Evolutionary conservation across 1,140 invertebrate species (phyloP).

Genomic region (Heterodera schachtii): DNA sequence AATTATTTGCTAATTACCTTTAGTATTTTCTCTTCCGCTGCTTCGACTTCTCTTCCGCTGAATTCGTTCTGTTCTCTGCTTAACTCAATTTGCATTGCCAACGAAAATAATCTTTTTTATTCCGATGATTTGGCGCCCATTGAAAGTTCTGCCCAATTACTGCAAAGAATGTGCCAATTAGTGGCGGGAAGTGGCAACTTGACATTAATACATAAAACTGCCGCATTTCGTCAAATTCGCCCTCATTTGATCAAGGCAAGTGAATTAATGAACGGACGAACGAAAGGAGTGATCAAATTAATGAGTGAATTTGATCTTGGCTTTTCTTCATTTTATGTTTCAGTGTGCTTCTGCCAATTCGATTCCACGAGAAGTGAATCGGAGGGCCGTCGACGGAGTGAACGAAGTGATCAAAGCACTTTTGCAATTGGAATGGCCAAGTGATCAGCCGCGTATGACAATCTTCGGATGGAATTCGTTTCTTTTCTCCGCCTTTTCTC

Average conservation of each 20-base stretch:
- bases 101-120: slow-evolving; percentile 21
- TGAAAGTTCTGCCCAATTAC: slow-evolving; percentile 18
- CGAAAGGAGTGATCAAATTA: not conserved
- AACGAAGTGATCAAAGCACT: slow-evolving; percentile 16
- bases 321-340: not conserved
- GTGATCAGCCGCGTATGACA: not conserved
- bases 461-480: slow-evolving; percentile 22
- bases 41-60: not conserved
- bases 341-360: slow-evolving; percentile 16
- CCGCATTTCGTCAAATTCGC: not conserved
- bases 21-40: not conserved
- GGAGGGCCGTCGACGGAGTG: slow-evolving; percentile 11
- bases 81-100: not conserved
- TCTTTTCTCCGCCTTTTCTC: slow-evolving; percentile 12
- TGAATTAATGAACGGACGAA: not conserved
- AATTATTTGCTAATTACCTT: not conserved
- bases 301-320: no score
- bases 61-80: slow-evolving; percentile 19
- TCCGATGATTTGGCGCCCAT: slow-evolving; percentile 13
- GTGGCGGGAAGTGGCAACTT: not conserved
- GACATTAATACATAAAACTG: slow-evolving; percentile 11
- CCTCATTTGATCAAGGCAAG: slow-evolving; percentile 15
- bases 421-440: not conserved
- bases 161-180: slow-evolving; percentile 15
- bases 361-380: slow-evolving; percentile 20